Evolutionary conservation across 2,113 vertebrate genomes (phyloP).

Genomic region (Pygoscelis antarcticus): DNA sequence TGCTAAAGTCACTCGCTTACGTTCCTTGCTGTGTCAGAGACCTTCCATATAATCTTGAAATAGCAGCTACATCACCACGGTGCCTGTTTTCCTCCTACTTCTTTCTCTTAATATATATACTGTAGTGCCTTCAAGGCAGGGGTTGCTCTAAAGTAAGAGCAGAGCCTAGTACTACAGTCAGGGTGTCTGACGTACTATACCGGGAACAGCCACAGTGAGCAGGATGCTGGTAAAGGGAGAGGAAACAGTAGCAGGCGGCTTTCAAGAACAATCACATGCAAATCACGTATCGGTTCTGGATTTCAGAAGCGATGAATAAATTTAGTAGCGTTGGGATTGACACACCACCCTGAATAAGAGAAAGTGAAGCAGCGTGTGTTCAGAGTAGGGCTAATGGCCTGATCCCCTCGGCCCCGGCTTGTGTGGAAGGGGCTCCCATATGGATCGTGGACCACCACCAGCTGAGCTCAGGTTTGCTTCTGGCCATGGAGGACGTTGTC

Average conservation of each 20-base stretch:
- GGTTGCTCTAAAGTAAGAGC: not conserved
- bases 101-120: accelerated
- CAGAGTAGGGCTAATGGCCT: not conserved
- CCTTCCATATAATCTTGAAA: not conserved
- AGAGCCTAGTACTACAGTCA: accelerated
- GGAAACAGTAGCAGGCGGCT: not conserved
- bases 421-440: not conserved
- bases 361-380: not conserved
- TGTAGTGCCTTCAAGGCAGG: not conserved
- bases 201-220: not conserved
- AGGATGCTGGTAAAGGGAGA: not conserved
- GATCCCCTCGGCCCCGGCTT: not conserved
- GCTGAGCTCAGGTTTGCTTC: not conserved
- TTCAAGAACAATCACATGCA: not conserved
- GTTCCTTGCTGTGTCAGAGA: not conserved
- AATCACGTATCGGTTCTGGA: accelerated
- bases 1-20: not conserved
- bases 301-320: not conserved
- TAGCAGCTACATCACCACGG: not conserved
- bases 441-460: not conserved
- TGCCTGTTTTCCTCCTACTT: not conserved
- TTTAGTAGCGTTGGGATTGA: not conserved
- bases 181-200: not conserved
- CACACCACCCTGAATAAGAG: not conserved
- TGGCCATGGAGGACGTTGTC: not conserved